Conservation (phyloP, 2,113 vertebrate species). For the Nothobranchius furzeri region DNA sequence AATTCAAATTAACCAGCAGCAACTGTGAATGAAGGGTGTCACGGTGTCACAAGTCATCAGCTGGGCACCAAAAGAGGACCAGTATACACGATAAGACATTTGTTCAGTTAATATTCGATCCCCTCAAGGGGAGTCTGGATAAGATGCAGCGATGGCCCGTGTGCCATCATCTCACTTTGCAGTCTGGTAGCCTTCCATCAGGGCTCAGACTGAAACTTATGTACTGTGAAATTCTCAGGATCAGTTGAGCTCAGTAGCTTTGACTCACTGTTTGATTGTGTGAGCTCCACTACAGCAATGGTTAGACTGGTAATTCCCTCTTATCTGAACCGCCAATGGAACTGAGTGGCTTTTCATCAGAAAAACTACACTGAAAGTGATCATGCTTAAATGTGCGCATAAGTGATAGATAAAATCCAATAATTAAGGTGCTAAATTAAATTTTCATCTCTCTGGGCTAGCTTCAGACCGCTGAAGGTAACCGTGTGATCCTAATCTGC, state of each 20-base stretch:
- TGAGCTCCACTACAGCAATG: slow-evolving; percentile 65
- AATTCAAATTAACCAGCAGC: slow-evolving; percentile 47
- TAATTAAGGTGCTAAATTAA: slow-evolving; percentile 81
- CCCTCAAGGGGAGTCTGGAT: slow-evolving; percentile 52
- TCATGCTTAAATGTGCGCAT: slow-evolving; percentile 76
- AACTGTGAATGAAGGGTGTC: slow-evolving; percentile 44
- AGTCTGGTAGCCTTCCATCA: slow-evolving; percentile 75
- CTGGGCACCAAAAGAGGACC: slow-evolving; percentile 37
- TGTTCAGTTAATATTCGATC: slow-evolving; percentile 65
- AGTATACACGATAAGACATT: slow-evolving; percentile 51
- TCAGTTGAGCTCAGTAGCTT: slow-evolving; percentile 79
- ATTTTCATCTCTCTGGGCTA: slow-evolving; percentile 76
- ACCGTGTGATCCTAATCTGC: slow-evolving; percentile 69
- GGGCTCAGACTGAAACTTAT: slow-evolving; percentile 80
- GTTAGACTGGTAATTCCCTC: slow-evolving; percentile 76
- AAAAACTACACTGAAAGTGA: slow-evolving; percentile 73
- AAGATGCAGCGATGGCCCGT: slow-evolving; percentile 60
- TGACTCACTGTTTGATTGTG: slow-evolving; percentile 76
- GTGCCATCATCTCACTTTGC: slow-evolving; percentile 68
- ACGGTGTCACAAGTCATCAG: slow-evolving; percentile 33
- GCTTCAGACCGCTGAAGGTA: slow-evolving; percentile 75
- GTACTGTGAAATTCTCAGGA: slow-evolving; percentile 80
- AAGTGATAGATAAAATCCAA: slow-evolving; percentile 77
- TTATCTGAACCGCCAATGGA: slow-evolving; percentile 77
- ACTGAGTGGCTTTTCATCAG: slow-evolving; percentile 78